These are phyloP conservation scores for Procavia capensis DNA, from an alignment of 2,113 vertebrate species.

Conservation along the genomic window DNA sequence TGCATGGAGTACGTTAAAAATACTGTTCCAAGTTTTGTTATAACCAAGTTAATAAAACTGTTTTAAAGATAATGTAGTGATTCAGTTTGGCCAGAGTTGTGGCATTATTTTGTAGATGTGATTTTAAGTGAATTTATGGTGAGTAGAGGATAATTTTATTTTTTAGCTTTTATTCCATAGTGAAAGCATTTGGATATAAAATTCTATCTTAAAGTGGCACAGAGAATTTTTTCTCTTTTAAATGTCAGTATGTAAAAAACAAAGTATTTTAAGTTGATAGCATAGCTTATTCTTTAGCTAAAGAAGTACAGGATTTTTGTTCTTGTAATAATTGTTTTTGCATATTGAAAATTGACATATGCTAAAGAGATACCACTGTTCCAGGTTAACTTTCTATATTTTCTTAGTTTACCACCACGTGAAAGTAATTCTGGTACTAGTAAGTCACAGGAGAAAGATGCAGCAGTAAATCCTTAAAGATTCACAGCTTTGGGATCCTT, in stretches of 20 bases:
- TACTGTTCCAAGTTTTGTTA: background rate
- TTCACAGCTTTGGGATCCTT: too few relatives aligned
- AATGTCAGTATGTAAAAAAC: constrained; percentile 55
- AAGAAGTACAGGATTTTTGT: background rate
- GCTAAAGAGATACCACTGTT: background rate
- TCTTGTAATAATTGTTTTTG: background rate
- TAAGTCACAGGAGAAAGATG: too few relatives aligned
- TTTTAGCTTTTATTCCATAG: constrained; percentile 16
- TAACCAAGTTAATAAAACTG: background rate
- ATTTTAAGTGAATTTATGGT: constrained; percentile 28
- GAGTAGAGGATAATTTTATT: constrained; percentile 12
- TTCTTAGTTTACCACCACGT: background rate
- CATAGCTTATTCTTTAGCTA: background rate
- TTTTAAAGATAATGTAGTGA: background rate
- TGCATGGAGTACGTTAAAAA: background rate
- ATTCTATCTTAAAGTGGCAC: background rate
- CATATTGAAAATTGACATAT: background rate
- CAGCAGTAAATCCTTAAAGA: too few relatives aligned
- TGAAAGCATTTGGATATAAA: constrained; percentile 48
- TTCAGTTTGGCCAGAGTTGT: constrained; percentile 7
- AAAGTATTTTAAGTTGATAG: background rate
- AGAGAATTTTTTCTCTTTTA: background rate
- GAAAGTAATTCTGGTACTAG: background rate
- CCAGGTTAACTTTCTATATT: constrained; percentile 16
- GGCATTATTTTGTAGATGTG: background rate